Conservation (phyloP, 1,140 invertebrate genomes). For the Heliothis virescens region DNA sequence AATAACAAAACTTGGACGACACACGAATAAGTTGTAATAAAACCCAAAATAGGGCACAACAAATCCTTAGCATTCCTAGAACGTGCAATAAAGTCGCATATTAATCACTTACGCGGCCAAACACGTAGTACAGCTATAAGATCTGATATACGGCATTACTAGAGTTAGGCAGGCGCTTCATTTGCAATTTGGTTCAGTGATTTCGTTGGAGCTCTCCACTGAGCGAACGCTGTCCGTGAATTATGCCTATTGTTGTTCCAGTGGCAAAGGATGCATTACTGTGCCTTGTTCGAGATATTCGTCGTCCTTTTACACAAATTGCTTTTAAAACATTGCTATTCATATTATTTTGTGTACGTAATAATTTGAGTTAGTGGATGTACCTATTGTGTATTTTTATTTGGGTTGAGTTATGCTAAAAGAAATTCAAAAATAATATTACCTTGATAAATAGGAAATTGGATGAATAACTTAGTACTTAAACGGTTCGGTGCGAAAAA, state of each 20-base stretch:
- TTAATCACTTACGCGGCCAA: slow-evolving; percentile 43
- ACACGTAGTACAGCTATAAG: slow-evolving; percentile 23
- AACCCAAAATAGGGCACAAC: neutral
- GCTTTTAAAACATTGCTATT: slow-evolving; percentile 32
- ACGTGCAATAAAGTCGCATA: slow-evolving; percentile 14
- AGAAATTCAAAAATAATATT: neutral
- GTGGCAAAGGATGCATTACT: slow-evolving; percentile 61
- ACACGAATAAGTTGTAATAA: neutral
- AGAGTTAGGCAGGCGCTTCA: slow-evolving; percentile 54
- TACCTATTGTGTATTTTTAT: neutral
- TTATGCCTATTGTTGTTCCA: slow-evolving; percentile 72
- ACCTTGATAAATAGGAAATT: too few relatives aligned
- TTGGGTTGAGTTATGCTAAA: neutral
- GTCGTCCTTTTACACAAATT: slow-evolving; percentile 48
- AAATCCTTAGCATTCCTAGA: slow-evolving; percentile 9
- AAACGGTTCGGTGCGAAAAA: too few relatives aligned
- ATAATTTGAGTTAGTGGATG: slow-evolving; percentile 14
- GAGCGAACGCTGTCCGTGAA: slow-evolving; percentile 59
- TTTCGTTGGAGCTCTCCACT: slow-evolving; percentile 67
- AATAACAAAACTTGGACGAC: neutral
- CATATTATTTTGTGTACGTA: slow-evolving; percentile 16
- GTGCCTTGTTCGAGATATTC: slow-evolving; percentile 55
- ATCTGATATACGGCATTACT: slow-evolving; percentile 52
- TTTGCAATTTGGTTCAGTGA: slow-evolving; percentile 71
- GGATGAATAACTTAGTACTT: too few relatives aligned